A percentile compares a stretch with the other conserved stretches of the same genome.
These are phyloP conservation scores for Temnothorax unifasciatus DNA, from an alignment of 2,888 invertebrate genomes.

Conservation along the genomic window DNA sequence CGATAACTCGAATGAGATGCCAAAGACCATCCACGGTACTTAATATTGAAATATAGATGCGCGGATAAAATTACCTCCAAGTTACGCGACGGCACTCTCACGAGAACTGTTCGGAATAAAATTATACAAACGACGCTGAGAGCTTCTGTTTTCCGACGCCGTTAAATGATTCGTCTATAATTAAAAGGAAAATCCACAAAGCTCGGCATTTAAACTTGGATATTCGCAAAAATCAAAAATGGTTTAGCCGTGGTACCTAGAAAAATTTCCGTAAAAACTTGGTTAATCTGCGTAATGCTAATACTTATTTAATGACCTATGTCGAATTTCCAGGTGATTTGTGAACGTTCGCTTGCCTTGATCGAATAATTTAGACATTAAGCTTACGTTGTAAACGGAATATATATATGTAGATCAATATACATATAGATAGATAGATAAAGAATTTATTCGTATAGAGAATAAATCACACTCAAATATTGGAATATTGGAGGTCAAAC, in stretches of 20 bases:
- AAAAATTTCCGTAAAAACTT: slow-evolving; percentile 20
- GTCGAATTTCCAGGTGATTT: slow-evolving; percentile 14
- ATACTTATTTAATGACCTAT: slow-evolving; percentile 33
- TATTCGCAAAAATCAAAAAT: slow-evolving; percentile 20
- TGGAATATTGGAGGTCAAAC: background rate
- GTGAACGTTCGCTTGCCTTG: background rate
- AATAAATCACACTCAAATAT: background rate
- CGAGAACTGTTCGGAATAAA: background rate
- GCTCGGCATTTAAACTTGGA: background rate
- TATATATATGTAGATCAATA: background rate
- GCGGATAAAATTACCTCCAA: slow-evolving; percentile 20
- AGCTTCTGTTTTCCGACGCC: background rate
- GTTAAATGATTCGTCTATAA: slow-evolving; percentile 18
- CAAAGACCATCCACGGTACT: background rate
- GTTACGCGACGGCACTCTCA: background rate
- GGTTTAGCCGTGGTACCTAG: no score
- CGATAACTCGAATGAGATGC: slow-evolving; percentile 8
- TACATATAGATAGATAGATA: background rate
- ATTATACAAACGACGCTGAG: background rate
- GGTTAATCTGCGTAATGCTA: background rate
- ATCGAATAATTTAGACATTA: slow-evolving; percentile 39
- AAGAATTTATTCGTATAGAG: background rate
- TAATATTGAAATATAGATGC: slow-evolving; percentile 12
- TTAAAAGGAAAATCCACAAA: background rate
- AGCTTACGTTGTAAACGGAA: background rate